phyloP scores from a whole-genome alignment of 2,113 vertebrate genomes.

The Nematolebias whitei region DNA sequence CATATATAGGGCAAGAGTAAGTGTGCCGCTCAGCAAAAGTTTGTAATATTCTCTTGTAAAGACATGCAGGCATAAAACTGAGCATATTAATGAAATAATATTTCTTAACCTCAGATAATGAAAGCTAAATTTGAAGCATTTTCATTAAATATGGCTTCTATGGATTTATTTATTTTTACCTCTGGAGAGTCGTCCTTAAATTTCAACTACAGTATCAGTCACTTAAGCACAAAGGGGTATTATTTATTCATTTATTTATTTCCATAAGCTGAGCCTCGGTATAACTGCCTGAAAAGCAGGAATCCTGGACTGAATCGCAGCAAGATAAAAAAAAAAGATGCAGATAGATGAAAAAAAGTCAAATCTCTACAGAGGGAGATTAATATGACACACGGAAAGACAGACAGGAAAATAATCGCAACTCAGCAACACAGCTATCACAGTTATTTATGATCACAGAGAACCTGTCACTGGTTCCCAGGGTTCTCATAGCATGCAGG shows the following conservation, averaged over 20 bases:
- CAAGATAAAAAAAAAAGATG: conserved; percentile 28
- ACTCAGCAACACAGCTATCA: conserved; percentile 27
- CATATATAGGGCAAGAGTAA: conserved; percentile 64
- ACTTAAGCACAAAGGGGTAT: neutral
- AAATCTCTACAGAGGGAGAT: conserved; percentile 24
- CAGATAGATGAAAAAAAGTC: conserved; percentile 20
- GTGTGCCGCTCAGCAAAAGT: conserved; percentile 40
- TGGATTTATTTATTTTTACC: neutral
- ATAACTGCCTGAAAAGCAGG: conserved; percentile 3
- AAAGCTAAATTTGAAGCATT: conserved; percentile 11
- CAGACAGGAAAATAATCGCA: conserved; percentile 38
- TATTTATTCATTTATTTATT: neutral
- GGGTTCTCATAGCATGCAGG: neutral
- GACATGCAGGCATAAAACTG: neutral
- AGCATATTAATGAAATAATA: neutral
- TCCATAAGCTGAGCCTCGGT: neutral
- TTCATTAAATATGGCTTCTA: conserved; percentile 19
- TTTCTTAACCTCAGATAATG: neutral
- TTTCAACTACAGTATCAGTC: conserved; percentile 5
- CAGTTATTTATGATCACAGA: conserved; percentile 42
- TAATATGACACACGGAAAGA: conserved; percentile 28
- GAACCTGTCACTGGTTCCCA: conserved; percentile 30
- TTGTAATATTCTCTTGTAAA: conserved; percentile 28
- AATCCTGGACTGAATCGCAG: neutral
- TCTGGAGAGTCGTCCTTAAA: conserved; percentile 2